phyloP scores from a whole-genome alignment of 2,888 invertebrate species.

The Eucera pruinosa region DNA sequence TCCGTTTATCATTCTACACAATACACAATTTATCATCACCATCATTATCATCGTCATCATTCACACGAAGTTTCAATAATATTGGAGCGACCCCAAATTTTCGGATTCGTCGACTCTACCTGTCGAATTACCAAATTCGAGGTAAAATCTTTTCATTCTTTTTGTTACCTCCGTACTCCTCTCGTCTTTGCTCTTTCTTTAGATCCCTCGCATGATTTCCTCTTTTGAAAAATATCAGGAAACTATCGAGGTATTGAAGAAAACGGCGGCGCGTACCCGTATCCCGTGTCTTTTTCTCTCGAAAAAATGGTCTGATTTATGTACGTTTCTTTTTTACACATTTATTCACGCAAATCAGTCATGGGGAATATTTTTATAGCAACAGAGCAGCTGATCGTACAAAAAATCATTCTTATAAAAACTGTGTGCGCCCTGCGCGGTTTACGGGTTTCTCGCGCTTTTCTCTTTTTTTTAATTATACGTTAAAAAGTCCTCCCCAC shows the following conservation, averaged over 20 bases:
- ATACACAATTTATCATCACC: too few species aligned
- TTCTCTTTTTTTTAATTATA: conserved; percentile 30
- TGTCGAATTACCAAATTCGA: conserved; percentile 48
- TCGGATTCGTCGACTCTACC: conserved; percentile 45
- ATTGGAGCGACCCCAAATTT: conserved; percentile 60
- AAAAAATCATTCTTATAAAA: conserved; percentile 67
- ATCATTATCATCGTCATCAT: conserved; percentile 64
- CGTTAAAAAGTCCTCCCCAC: conserved; percentile 38
- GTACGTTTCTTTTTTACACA: background rate
- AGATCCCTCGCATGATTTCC: conserved; percentile 38
- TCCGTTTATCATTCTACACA: conserved; percentile 66
- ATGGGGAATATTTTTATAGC: conserved; percentile 49
- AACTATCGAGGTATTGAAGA: conserved; percentile 70
- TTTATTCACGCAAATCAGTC: conserved; percentile 17
- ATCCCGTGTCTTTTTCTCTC: conserved; percentile 34
- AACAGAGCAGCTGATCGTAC: conserved; percentile 65
- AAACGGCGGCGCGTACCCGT: conserved; percentile 59
- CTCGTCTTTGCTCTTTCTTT: conserved; percentile 45
- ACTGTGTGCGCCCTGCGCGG: conserved; percentile 57
- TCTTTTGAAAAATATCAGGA: conserved; percentile 69
- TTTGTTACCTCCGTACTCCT: conserved; percentile 32
- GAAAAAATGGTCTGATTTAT: conserved; percentile 33
- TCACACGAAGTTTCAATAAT: conserved; percentile 62
- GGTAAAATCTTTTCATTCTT: conserved; percentile 24
- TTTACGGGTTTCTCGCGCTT: conserved; percentile 48